phyloP scores from a whole-genome alignment of 2,888 invertebrate species.

The Nesidiocoris tenuis region DNA sequence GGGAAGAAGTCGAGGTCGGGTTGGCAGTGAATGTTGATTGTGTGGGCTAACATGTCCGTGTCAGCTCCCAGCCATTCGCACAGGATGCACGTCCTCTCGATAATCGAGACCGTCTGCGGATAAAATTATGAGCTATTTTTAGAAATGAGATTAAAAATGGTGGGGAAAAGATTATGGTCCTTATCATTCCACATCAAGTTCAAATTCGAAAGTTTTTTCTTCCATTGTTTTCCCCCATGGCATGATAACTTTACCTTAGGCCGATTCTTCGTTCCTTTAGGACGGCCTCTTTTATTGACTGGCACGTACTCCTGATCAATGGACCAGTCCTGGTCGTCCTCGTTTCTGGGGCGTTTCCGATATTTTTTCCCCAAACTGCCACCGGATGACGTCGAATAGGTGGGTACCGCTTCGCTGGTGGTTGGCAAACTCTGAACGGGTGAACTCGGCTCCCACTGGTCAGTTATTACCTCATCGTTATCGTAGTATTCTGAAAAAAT shows the following conservation, averaged over 20 bases:
- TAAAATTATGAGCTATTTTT: background rate
- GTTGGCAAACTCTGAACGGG: background rate
- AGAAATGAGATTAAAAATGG: background rate
- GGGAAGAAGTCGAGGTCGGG: conserved; percentile 47
- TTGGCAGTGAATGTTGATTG: conserved; percentile 47
- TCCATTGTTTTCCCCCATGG: background rate
- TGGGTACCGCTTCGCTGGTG: background rate
- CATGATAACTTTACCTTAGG: conserved; percentile 40
- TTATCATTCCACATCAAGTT: too few species aligned
- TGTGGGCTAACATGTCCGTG: conserved; percentile 45
- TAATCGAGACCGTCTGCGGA: conserved; percentile 32
- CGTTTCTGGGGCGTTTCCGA: conserved; percentile 34
- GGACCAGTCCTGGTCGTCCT: conserved; percentile 49
- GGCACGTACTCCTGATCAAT: conserved; percentile 48
- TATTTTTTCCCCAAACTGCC: conserved; percentile 15
- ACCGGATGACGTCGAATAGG: background rate
- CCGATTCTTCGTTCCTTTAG: conserved; percentile 49
- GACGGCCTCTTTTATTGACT: conserved; percentile 48
- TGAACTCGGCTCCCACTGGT: conserved; percentile 34
- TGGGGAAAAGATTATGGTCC: background rate
- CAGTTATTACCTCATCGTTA: conserved; percentile 42
- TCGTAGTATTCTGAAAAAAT: conserved; percentile 18
- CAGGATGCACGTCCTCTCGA: conserved; percentile 44
- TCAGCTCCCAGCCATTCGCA: conserved; percentile 47
- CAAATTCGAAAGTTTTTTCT: background rate